These are phyloP conservation scores for Callinectes sapidus DNA, from an alignment of 2,888 invertebrate species.

Conservation along the genomic window DNA sequence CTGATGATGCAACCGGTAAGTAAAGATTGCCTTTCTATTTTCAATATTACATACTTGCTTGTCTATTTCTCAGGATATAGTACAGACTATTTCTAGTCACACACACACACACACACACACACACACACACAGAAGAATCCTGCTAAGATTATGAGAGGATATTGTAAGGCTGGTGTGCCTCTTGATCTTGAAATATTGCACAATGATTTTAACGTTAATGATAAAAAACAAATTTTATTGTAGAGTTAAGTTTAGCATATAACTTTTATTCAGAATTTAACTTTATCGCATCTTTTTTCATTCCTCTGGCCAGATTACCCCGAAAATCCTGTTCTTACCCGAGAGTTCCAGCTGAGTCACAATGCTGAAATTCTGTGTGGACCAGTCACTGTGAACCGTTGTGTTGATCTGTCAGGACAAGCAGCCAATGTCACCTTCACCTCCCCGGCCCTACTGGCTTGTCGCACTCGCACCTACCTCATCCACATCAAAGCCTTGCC, in stretches of 20 bases:
- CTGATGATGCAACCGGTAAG: conserved; percentile 57
- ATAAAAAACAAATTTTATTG: too few relatives aligned
- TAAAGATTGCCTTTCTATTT: background rate
- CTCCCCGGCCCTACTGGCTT: conserved; percentile 88
- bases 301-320: conserved; percentile 48
- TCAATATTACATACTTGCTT: too few relatives aligned
- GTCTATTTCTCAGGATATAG: too few relatives aligned
- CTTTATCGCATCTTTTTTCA: background rate
- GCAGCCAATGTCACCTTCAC: conserved; percentile 90
- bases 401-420: conserved; percentile 89
- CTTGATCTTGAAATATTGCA: too few relatives aligned
- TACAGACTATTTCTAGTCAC: too few relatives aligned
- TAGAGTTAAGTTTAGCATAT: too few relatives aligned
- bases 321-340: conserved; percentile 77
- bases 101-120: too few relatives aligned
- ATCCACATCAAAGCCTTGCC: conserved; percentile 85
- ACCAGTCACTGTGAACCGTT: conserved; percentile 87
- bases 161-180: too few relatives aligned
- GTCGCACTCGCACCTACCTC: conserved; percentile 86
- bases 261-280: background rate
- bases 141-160: too few relatives aligned
- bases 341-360: conserved; percentile 87
- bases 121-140: too few relatives aligned
- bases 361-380: conserved; percentile 94
- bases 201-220: too few relatives aligned